Evolutionary conservation across 2,797 vertebrate species (phyloP).

Genomic region (Brotula barbata): DNA sequence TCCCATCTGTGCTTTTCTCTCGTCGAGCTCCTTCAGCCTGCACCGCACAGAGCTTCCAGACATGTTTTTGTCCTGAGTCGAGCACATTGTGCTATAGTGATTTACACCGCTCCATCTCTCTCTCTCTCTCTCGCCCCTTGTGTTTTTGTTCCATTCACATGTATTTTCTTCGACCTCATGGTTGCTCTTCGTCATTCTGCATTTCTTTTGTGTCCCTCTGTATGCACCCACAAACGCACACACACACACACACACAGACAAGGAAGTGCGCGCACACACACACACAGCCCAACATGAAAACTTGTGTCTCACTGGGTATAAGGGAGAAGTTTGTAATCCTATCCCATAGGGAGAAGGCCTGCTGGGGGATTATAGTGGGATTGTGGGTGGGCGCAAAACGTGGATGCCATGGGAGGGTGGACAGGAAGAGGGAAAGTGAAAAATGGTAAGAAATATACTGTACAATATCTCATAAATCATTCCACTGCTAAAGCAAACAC

Average conservation of each 20-base stretch:
- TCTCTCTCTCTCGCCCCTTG: conserved; percentile 31
- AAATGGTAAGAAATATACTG: conserved; percentile 26
- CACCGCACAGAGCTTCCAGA: conserved; percentile 49
- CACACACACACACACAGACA: too few species aligned
- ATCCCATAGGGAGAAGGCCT: conserved; percentile 62
- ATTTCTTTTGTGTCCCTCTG: conserved; percentile 31
- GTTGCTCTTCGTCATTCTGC: conserved; percentile 48
- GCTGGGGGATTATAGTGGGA: conserved; percentile 64
- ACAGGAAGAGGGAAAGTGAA: conserved; percentile 24
- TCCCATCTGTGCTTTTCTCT: conserved; percentile 34
- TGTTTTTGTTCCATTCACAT: conserved; percentile 55
- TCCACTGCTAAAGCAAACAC: not conserved
- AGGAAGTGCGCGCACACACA: conserved; percentile 14
- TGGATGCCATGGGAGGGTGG: conserved; percentile 52
- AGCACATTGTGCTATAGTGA: conserved; percentile 67
- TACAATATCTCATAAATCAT: not conserved
- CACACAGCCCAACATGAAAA: conserved; percentile 36
- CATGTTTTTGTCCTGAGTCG: conserved; percentile 70
- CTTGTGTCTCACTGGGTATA: conserved; percentile 33
- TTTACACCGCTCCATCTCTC: conserved; percentile 68
- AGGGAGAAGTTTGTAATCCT: conserved; percentile 66
- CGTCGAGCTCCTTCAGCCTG: conserved; percentile 34
- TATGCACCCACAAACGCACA: conserved; percentile 13
- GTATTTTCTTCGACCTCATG: conserved; percentile 47
- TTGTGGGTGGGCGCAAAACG: conserved; percentile 62